Base-by-base conservation (phyloP, 2,888 invertebrate genomes). In the Zaprionus bogoriensis region DNA sequence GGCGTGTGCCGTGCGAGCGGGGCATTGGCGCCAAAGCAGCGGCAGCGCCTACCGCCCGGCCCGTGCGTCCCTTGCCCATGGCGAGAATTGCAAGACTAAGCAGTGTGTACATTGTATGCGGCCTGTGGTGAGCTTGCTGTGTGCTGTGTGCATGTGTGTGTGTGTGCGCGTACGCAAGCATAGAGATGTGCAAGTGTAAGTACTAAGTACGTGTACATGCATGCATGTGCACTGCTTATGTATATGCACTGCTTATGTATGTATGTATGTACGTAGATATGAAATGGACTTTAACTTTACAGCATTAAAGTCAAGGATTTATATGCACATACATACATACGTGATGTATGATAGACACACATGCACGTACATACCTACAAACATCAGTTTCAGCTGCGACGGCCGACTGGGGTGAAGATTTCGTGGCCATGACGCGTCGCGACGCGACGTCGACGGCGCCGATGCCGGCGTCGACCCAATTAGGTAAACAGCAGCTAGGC, bases 391-490 rank as follows among this genome's bases (percentile, higher is more conserved):
- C 46, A 50, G 51, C 48, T 55, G 58, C 61, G 47, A 55, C 46
- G 48, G 45, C 17, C n/a, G 23, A 12, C 3, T 36, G 30, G 46
- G 27, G 27, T 41, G 47, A 67, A 64, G 20, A 48, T 69, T 63
- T 60, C 53, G 60, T 67, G 64, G 67, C 67, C 67, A 67, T 67
- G 60, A 53, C 62, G 70, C 59, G 74, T 47, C 51, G 63, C 51
- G 64, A 41, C 53, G 55, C 57, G 45, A 53, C 45, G 60, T 36
- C 32, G 32, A 57, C 61, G 61, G 38, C 51, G 68, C 41, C 50
- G 41, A n/a, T 38, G 60, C 60, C 68, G 61, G 62, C 74, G 78
- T 69, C 68, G 78, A 70, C 71, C 76, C 65, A 78, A 75, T 74
- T 76, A 71, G 64, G 73, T 67, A 68, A 69, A 78, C 68, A 69